Evolutionary conservation across 2,797 vertebrate species (phyloP).

Genomic region (Lophotriccus pileatus): DNA sequence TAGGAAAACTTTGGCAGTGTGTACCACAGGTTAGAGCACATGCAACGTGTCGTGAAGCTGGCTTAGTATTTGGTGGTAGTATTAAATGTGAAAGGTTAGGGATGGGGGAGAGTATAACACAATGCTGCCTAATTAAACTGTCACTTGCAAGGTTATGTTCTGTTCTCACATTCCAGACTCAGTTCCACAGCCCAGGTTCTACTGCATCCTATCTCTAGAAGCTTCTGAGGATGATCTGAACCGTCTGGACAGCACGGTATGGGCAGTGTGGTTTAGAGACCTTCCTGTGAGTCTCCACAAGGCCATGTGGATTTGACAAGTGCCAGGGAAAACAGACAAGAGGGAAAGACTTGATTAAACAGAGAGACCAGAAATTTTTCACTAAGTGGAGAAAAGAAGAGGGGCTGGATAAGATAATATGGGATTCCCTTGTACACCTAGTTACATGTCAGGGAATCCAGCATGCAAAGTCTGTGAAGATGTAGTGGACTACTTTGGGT

Average conservation of each 20-base stretch:
- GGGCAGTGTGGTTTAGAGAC: neutral
- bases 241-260: constrained; percentile 87
- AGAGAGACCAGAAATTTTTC: neutral
- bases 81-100: neutral
- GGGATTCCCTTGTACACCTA: neutral
- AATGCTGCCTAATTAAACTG: neutral
- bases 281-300: neutral
- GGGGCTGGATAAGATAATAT: neutral
- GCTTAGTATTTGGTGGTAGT: neutral
- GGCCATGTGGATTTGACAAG: neutral
- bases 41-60: neutral
- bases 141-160: neutral
- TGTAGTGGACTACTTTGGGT: neutral
- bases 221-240: constrained; percentile 93
- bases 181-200: constrained; percentile 91
- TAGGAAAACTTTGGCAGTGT: neutral
- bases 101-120: neutral
- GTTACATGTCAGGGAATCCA: neutral
- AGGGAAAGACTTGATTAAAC: neutral
- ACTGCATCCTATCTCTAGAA: constrained; percentile 93
- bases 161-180: constrained; percentile 77
- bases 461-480: neutral
- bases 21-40: rapidly evolving
- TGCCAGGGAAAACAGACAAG: neutral
- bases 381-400: neutral